Evolutionary conservation across 2,113 vertebrate genomes (phyloP), one percentile per base, ranked within the genome.

Genomic region (Brienomyrus longianalis): DNA sequence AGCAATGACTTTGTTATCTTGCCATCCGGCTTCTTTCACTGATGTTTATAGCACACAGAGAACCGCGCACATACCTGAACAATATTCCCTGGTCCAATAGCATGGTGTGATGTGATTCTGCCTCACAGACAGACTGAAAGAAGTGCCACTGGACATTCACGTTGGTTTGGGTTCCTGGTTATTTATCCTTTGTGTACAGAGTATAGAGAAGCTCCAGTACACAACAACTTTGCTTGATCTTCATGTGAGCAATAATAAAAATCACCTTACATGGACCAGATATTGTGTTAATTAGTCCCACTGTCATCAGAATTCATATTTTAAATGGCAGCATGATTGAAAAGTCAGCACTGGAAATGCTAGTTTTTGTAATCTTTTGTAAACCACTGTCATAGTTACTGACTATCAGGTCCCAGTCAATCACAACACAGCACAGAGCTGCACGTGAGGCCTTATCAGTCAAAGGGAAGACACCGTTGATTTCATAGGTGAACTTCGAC

Each of bases 401-500:
- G 43, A 23, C 39, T 17, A 8, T 83, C 84, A 51, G 48, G 27
- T 23, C 83, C n/a, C 27, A 59, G 35, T 45, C 43, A 88, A 88
- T 70, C 87, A 88, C 86, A 59, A 4, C 35, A 21, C 19, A 74
- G 62, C 21, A 48, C n/a, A 88, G 23, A 8, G 5, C 52, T 10
- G 15, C 17, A 39, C 19, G 54, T 17, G n/a, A 59, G 51, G 54
- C n/a, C 87, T 88, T 74, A 88, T 88, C 87, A 51, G 11, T 35
- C 43, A 45, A 5, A 88, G 74, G 87, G 87, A 88, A 51, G n/a
- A 88, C 43, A 8, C n/a, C 6, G 0, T 39, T 54, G 50, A 54
- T 87, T 19, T 74, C 62, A 74, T 21, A 74, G 13, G 19, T 51
- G 87, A 88, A 74, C 87, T 88, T 88, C 9, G 62, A 48, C 62